phyloP scores from a whole-genome alignment of 2,113 vertebrate genomes.

The Proterorhinus semilunaris region DNA sequence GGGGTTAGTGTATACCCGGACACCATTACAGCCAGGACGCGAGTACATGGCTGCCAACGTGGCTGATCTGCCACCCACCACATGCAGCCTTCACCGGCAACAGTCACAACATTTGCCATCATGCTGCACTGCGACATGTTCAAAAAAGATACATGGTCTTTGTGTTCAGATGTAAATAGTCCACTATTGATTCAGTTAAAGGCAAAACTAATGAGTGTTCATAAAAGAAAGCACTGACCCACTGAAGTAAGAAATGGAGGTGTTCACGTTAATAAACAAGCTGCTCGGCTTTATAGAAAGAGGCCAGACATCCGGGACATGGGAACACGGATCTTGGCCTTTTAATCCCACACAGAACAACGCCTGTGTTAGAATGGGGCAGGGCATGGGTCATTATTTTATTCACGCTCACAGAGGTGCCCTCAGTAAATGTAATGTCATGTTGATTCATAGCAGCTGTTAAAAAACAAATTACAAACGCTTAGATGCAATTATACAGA shows the following conservation, averaged over 20 bases:
- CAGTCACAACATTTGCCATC: conserved; percentile 9
- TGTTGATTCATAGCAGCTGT: conserved; percentile 19
- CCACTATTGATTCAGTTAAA: not conserved
- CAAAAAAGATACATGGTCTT: not conserved
- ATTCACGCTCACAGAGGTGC: not conserved
- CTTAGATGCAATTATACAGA: not conserved
- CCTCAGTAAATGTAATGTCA: conserved; percentile 36
- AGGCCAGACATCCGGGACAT: conserved; percentile 17
- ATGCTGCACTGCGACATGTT: not conserved
- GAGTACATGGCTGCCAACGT: conserved; percentile 20
- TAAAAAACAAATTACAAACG: conserved; percentile 9
- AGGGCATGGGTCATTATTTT: conserved; percentile 18
- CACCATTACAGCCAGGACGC: conserved; percentile 31
- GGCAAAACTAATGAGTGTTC: not conserved
- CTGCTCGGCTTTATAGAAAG: conserved; percentile 44
- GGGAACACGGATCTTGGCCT: conserved; percentile 47
- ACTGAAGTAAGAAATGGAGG: conserved; percentile 62
- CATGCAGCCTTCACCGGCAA: conserved; percentile 1
- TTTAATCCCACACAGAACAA: conserved; percentile 63
- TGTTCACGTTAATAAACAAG: conserved; percentile 39
- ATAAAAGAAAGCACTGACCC: conserved; percentile 23
- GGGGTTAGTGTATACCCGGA: conserved; percentile 27
- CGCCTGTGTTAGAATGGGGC: conserved; percentile 28
- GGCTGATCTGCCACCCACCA: conserved; percentile 25
- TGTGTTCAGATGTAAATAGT: too few relatives aligned